Conservation (phyloP, 2,113 vertebrate species). For the Peucedramus taeniatus region DNA sequence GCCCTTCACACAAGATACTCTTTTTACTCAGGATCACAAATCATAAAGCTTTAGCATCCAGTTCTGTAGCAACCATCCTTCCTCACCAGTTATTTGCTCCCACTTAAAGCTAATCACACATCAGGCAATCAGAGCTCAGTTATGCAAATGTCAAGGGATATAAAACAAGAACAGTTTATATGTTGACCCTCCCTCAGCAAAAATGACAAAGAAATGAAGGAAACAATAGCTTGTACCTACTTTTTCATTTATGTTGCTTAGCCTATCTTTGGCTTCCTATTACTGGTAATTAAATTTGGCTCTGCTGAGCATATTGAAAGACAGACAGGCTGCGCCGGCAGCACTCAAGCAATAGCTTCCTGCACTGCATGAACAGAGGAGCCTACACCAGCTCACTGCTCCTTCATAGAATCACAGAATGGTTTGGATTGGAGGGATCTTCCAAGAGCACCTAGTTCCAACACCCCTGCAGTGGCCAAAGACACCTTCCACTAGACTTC, state of each 20-base stretch:
- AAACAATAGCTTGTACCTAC: background rate
- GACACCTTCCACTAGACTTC: background rate
- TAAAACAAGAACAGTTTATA: background rate
- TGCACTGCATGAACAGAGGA: background rate
- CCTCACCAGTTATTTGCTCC: background rate
- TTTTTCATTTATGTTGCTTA: background rate
- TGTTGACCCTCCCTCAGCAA: background rate
- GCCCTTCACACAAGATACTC: rapidly evolving
- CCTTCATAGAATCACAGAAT: background rate
- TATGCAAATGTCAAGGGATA: background rate
- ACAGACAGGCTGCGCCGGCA: background rate
- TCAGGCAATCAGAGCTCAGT: background rate
- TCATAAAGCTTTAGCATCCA: background rate
- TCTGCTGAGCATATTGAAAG: background rate
- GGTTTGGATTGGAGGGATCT: background rate
- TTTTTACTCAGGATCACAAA: background rate
- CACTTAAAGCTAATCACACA: background rate
- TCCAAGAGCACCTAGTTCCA: background rate
- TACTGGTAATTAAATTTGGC: background rate
- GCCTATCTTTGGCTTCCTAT: background rate
- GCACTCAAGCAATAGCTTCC: background rate
- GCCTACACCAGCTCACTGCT: rapidly evolving
- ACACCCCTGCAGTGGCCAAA: rapidly evolving
- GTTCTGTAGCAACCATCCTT: background rate
- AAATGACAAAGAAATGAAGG: background rate